Percentiles rank a stretch among this genome's conserved stretches.
phyloP scores from a whole-genome alignment of 1,140 invertebrate genomes.

The Theocolax elegans region DNA sequence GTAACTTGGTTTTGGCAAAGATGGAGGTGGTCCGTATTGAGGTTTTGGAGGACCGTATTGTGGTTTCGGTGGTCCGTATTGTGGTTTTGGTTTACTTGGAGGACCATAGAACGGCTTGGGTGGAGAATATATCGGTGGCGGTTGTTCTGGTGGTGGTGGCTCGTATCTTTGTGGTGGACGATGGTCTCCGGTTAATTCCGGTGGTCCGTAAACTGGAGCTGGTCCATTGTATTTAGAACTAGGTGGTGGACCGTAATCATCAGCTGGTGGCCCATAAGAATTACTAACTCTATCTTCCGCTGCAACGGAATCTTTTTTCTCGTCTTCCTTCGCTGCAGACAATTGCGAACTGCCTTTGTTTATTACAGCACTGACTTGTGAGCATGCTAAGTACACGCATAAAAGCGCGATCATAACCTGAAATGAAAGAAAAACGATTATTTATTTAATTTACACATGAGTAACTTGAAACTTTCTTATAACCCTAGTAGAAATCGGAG shows the following conservation, averaged over 20 bases:
- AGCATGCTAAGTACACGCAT: constrained; percentile 51
- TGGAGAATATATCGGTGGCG: constrained; percentile 58
- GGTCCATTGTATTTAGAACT: constrained; percentile 53
- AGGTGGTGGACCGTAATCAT: constrained; percentile 54
- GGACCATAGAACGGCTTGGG: constrained; percentile 59
- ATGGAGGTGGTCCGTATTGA: constrained; percentile 60
- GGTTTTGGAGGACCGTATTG: constrained; percentile 64
- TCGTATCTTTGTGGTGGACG: constrained; percentile 61
- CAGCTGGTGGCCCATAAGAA: constrained; percentile 57
- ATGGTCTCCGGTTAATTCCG: constrained; percentile 59
- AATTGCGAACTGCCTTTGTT: constrained; percentile 53
- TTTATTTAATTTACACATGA: too few relatives aligned
- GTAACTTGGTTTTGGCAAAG: constrained; percentile 49
- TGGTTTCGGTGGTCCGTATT: constrained; percentile 64
- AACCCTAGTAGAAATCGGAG: too few relatives aligned
- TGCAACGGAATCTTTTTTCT: constrained; percentile 45
- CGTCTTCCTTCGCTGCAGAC: constrained; percentile 43
- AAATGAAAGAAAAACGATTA: constrained; percentile 45
- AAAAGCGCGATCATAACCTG: constrained; percentile 54
- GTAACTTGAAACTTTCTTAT: too few relatives aligned
- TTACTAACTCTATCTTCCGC: constrained; percentile 63
- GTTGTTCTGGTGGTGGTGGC: constrained; percentile 60
- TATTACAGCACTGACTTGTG: constrained; percentile 53
- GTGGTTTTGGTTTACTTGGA: constrained; percentile 57
- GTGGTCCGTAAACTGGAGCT: constrained; percentile 63